Conservation (phyloP, 2,888 invertebrate species). For the Oxytorus armatus region DNA sequence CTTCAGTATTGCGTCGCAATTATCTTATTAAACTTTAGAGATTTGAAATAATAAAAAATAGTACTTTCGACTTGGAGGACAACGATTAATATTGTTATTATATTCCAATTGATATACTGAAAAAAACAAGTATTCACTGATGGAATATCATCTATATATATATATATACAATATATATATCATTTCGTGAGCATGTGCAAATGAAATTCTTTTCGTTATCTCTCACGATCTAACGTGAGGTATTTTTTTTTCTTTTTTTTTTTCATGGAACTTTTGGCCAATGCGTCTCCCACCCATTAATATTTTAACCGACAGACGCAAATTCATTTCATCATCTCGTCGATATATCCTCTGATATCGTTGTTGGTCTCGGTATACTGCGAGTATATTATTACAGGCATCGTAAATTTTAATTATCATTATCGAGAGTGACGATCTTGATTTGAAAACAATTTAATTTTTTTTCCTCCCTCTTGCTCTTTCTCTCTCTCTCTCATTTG, state of each 20-base stretch:
- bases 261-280: not conserved
- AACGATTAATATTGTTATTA: not conserved
- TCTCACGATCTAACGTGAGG: conserved; percentile 1
- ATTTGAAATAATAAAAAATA: not conserved
- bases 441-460: not conserved
- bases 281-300: not conserved
- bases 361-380: not conserved
- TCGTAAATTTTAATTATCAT: conserved; percentile 28
- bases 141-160: not conserved
- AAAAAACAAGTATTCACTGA: not conserved
- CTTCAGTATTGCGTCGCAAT: conserved; percentile 3
- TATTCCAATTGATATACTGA: not conserved
- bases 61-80: not conserved
- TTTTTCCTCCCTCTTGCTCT: not conserved
- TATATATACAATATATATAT: not conserved
- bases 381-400: not conserved
- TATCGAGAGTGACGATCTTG: conserved; percentile 35
- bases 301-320: not conserved
- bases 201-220: not conserved
- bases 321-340: conserved; percentile 7
- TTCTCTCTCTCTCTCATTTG: no score
- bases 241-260: not conserved
- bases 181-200: not conserved
- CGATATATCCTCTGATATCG: conserved; percentile 13
- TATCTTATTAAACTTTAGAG: not conserved